Base-by-base conservation (phyloP, 2,797 vertebrate species). In the Myoxocephalus aenaeus region DNA sequence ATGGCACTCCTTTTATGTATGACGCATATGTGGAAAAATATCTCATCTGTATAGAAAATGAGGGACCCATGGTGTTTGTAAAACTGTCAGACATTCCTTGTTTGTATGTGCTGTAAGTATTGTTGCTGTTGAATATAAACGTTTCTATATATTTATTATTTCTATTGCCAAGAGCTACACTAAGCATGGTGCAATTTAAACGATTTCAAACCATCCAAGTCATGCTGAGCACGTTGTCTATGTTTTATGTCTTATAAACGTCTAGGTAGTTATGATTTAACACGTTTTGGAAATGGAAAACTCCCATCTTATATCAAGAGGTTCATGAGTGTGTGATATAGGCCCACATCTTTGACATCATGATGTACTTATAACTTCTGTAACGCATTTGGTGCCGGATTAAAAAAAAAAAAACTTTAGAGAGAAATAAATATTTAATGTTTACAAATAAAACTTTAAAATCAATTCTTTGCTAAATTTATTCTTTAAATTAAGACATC, bases 31-130 rank as follows among this genome's bases (percentile, higher is more conserved):
- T 96, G 96, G 96, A 89, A 83, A 95, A 94, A 94, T 95, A 95
- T 90, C 88, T 93, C 93, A 95, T 95, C 88, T 95, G 92, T 95
- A 94, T 95, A 96, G 94, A 96, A 94, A 92, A 91, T 91, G 93
- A 96, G 95, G 96, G 96, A 97, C 94, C 96, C 97, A 96, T 96
- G 94, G 96, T 98, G 97, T 98, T 97, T 97, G 97, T 98, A 97
- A 96, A 97, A 95, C 96, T 96, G 95, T 97, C 96, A 96, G 93
- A 97, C 97, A 98, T 97, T 97, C 97, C 97, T 97, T 96, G 97
- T 99, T 99, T 99, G 97, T 99, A 98, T 96, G 97, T 99, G 97
- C 97, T 98, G 98, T 99, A 97, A 96, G 98, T 99, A 98, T 94
- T 94, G 96, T 99, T 98, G 97, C 96, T 98, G 98, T 98, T 98